These are phyloP conservation scores for Pyrgilauda ruficollis DNA, from an alignment of 2,113 vertebrate species.

Conservation along the genomic window DNA sequence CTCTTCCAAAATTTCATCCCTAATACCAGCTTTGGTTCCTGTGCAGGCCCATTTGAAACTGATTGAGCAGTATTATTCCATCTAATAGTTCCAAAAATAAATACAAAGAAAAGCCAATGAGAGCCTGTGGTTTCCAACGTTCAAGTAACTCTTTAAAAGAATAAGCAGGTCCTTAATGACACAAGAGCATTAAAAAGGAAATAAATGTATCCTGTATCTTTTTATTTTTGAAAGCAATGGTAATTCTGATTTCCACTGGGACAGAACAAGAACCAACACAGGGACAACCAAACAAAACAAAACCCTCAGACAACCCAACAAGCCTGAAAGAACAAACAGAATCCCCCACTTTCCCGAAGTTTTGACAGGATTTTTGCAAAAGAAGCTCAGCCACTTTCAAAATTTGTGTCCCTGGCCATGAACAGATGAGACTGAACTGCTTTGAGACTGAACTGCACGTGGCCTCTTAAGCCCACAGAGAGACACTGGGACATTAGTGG, in stretches of 20 bases:
- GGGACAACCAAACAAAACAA: neutral
- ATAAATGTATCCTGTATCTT: neutral
- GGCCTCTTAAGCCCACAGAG: neutral
- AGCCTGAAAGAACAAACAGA: neutral
- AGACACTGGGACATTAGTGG: neutral
- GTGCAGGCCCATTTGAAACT: neutral
- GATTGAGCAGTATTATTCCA: neutral
- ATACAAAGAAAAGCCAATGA: neutral
- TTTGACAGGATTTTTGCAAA: neutral
- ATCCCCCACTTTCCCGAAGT: neutral
- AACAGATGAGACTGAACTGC: neutral
- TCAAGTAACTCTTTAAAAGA: neutral
- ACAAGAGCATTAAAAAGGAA: neutral
- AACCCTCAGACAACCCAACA: neutral
- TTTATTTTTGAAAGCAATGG: neutral
- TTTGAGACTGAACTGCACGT: neutral
- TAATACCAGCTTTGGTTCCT: neutral
- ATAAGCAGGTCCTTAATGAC: neutral
- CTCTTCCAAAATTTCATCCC: neutral
- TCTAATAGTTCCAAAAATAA: constrained; percentile 20
- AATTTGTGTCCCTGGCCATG: neutral
- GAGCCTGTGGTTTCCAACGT: neutral
- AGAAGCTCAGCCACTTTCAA: neutral
- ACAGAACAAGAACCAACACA: neutral
- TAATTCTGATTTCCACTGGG: neutral